Conservation (phyloP, 2,797 vertebrate species). For the Acrocephalus scirpaceus region DNA sequence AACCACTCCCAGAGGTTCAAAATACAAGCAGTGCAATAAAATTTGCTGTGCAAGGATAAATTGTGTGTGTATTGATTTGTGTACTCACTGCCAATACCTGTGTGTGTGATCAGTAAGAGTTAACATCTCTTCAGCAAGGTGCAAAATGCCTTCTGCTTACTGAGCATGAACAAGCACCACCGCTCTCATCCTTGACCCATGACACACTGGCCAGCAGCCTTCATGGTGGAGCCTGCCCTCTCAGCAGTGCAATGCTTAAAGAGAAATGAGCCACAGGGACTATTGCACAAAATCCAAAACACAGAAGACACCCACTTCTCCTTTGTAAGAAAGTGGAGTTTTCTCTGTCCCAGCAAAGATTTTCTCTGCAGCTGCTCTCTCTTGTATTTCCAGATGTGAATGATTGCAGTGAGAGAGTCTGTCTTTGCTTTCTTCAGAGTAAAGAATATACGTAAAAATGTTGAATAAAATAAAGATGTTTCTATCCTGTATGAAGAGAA, state of each 20-base stretch:
- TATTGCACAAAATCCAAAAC: neutral
- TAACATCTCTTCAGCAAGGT: neutral
- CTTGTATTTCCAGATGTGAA: neutral
- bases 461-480: neutral
- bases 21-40: slow-evolving; percentile 3
- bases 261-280: neutral
- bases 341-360: neutral
- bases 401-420: neutral
- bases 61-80: neutral
- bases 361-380: neutral
- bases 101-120: neutral
- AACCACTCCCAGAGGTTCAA: neutral
- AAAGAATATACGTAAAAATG: neutral
- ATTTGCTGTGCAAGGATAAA: neutral
- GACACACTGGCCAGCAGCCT: neutral
- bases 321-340: neutral
- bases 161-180: neutral
- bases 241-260: neutral
- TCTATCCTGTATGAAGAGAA: neutral
- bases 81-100: neutral
- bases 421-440: neutral
- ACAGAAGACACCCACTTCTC: neutral
- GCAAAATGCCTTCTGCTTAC: neutral
- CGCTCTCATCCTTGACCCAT: accelerated
- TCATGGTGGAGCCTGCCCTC: neutral